Evolutionary conservation across 2,113 vertebrate genomes (phyloP).

Genomic region (Pogonocichla stellata): DNA sequence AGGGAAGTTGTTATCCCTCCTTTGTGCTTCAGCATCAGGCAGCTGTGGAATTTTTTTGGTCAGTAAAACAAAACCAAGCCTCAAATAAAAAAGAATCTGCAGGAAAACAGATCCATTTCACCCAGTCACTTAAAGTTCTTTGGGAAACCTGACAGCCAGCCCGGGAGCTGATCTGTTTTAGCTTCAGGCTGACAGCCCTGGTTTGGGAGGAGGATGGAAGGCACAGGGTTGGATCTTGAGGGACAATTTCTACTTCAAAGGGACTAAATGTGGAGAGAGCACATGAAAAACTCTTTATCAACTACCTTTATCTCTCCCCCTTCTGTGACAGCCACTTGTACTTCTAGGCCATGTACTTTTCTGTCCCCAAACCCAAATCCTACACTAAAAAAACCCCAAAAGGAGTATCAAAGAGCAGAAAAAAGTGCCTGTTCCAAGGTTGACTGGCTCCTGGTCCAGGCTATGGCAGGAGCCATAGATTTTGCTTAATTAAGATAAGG

Average conservation of each 20-base stretch:
- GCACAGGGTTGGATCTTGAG: neutral
- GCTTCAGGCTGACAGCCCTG: neutral
- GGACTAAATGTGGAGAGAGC: neutral
- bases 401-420: neutral
- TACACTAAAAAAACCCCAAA: neutral
- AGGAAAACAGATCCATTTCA: neutral
- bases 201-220: neutral
- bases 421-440: neutral
- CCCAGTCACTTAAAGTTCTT: neutral
- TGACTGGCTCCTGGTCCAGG: neutral
- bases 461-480: conserved; percentile 55
- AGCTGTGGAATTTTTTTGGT: neutral
- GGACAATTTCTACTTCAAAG: neutral
- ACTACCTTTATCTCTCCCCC: neutral
- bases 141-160: neutral
- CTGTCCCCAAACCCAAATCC: neutral
- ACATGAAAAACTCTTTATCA: neutral
- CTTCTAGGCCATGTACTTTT: neutral
- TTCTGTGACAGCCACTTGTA: neutral
- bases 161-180: neutral
- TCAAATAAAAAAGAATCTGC: neutral
- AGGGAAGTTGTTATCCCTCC: neutral
- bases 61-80: neutral
- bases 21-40: neutral
- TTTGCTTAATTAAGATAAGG: conserved; percentile 70